phyloP scores from a whole-genome alignment of 2,888 invertebrate genomes.

The Drosophila basisetae region DNA sequence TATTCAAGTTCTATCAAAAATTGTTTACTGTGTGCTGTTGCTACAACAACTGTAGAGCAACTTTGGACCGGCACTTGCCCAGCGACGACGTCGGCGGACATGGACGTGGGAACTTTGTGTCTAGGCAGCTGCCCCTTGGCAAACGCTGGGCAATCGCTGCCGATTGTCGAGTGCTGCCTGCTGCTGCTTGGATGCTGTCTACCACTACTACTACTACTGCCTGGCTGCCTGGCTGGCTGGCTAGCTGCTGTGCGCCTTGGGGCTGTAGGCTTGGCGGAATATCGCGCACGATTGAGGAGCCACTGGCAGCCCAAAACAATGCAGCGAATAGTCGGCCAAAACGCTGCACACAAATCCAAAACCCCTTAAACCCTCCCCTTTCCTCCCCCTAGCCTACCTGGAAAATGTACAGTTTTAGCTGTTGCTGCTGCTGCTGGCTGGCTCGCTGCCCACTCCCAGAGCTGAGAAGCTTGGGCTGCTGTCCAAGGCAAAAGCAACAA shows the following conservation, averaged over 20 bases:
- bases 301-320: conserved; percentile 68
- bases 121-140: conserved; percentile 67
- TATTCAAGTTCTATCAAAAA: not conserved
- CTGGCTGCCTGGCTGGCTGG: conserved; percentile 16
- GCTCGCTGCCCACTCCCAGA: conserved; percentile 68
- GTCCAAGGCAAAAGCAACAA: conserved; percentile 45
- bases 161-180: conserved; percentile 59
- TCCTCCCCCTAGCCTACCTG: not conserved
- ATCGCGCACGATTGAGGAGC: conserved; percentile 77
- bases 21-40: conserved; percentile 30
- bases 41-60: conserved; percentile 49
- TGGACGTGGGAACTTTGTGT: conserved; percentile 77
- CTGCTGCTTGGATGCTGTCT: conserved; percentile 35
- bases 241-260: conserved; percentile 43
- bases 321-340: conserved; percentile 48
- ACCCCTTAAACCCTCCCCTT: not conserved
- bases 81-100: conserved; percentile 39
- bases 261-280: conserved; percentile 79
- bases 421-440: conserved; percentile 37
- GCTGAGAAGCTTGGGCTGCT: conserved; percentile 39
- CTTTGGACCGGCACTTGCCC: conserved; percentile 60
- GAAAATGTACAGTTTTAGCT: conserved; percentile 62
- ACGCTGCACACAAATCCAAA: conserved; percentile 9
- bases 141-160: conserved; percentile 66
- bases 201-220: not conserved